Evolutionary conservation across 2,797 vertebrate genomes (phyloP), one percentile per base, ranked within the genome.

Genomic region (Sciurus vulgaris): DNA sequence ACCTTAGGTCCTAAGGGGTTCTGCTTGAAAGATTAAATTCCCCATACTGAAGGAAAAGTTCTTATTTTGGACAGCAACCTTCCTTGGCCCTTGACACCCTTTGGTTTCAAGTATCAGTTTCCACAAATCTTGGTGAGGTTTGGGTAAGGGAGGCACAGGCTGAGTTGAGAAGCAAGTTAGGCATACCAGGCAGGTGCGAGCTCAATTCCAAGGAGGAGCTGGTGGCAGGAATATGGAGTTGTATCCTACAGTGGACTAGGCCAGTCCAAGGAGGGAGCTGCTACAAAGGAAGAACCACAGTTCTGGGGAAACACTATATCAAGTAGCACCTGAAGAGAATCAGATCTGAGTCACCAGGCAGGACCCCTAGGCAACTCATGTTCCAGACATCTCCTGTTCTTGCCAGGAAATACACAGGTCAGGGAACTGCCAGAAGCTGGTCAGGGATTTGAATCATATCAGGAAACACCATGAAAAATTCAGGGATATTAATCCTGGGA

Each of bases 51-150:
- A 41, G 38, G 17, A 54, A 63, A 35, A 70, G 47, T 26, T 38
- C 22, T 1, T 24, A 20, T 7, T 0, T 11, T 30, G 47, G 17
- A 14, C 3, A 8, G 15, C 1, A 8, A 95, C 47, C 95, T 18
- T 17, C 51, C 18, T 6, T 54, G 15, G 15, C 15, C 51, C 51
- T 54, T 54, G 51, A 17, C 51, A 54, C 51, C 51, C 15, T 54
- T 54, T 18, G 51, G 18, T 54, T 3, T 54, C 51, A 54, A 0
- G 70, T 69, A 69, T 98, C 97, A 26, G 97, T 97, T 77, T 97
- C 95, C 96, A 91, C 96, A 72, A 97, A 97, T 89, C n/a, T 8
- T 12, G n/a, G 30, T 3, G 38, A 4, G 38, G 38, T 38, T 38
- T 47, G 49, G 49, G 28, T 33, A 20, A 26, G 26, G 51, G 15